Evolutionary conservation across 1,140 invertebrate species (phyloP).

Genomic region (Lucilia sericata): DNA sequence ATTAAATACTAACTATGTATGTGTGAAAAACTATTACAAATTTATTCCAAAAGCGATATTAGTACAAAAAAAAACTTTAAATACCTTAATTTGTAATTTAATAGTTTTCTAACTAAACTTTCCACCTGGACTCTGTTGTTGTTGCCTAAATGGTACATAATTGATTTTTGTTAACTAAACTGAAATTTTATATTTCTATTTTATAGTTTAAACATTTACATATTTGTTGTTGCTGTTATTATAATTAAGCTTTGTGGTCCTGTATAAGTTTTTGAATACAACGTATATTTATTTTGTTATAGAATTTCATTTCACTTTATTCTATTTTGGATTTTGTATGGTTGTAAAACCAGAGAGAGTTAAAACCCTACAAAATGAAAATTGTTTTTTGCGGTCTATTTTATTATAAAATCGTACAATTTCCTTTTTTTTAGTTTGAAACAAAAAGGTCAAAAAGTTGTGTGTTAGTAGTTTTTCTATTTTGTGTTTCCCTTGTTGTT

Average conservation of each 20-base stretch:
- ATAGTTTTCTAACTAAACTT: too few species aligned
- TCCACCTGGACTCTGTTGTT: too few species aligned
- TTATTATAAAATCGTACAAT: not conserved
- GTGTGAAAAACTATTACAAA: constrained; percentile 19
- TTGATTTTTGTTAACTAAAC: not conserved
- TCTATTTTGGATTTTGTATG: not conserved
- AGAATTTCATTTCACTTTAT: too few species aligned
- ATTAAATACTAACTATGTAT: too few species aligned
- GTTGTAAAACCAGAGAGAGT: not conserved
- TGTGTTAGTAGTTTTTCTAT: not conserved
- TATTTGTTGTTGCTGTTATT: not conserved
- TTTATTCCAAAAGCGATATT: not conserved
- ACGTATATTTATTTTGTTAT: not conserved
- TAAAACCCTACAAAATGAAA: not conserved
- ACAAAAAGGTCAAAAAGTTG: not conserved
- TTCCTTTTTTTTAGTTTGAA: not conserved
- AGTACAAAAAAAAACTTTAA: too few species aligned
- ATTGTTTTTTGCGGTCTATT: not conserved
- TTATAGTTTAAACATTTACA: not conserved
- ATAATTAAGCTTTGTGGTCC: not conserved
- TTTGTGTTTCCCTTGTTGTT: not conserved
- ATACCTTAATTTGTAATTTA: too few species aligned
- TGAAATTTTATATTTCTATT: not conserved
- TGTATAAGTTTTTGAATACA: not conserved
- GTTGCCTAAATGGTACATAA: too few species aligned